Evolutionary conservation across 1,140 invertebrate genomes (phyloP).

Genomic region (Chironomus striatipennis): DNA sequence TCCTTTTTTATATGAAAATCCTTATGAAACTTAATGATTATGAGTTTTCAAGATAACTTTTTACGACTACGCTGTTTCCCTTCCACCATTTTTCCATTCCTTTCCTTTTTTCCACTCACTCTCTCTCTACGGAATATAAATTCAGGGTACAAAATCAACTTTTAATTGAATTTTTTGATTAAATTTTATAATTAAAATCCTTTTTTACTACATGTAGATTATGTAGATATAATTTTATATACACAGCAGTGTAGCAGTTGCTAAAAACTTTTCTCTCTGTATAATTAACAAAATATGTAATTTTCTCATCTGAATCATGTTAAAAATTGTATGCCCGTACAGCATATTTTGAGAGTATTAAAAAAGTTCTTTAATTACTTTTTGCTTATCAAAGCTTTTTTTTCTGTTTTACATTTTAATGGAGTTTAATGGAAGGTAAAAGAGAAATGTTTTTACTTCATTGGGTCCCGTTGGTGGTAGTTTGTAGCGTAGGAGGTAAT

Average conservation of each 20-base stretch:
- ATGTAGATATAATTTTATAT: neutral
- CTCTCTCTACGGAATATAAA: neutral
- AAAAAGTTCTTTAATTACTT: neutral
- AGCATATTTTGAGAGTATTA: conserved; percentile 1
- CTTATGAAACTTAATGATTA: conserved; percentile 15
- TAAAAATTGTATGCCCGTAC: neutral
- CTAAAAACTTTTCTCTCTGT: neutral
- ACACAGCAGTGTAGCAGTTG: neutral
- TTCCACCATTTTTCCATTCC: no score
- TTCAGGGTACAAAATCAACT: conserved; percentile 10
- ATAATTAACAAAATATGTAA: neutral
- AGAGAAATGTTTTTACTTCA: no score
- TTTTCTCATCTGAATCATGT: no score
- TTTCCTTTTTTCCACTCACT: no score
- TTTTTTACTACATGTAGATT: neutral
- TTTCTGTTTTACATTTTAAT: neutral
- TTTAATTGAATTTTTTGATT: conserved; percentile 23
- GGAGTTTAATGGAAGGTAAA: no score
- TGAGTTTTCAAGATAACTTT: conserved; percentile 21
- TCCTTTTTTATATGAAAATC: conserved; percentile 19
- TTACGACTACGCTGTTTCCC: conserved; percentile 6
- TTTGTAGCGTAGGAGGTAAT: no score
- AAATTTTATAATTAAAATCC: conserved; percentile 16
- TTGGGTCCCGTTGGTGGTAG: no score
- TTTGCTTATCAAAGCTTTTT: neutral